Evolutionary conservation across 2,888 invertebrate genomes (phyloP).

Genomic region (Hydropsyche betteni): DNA sequence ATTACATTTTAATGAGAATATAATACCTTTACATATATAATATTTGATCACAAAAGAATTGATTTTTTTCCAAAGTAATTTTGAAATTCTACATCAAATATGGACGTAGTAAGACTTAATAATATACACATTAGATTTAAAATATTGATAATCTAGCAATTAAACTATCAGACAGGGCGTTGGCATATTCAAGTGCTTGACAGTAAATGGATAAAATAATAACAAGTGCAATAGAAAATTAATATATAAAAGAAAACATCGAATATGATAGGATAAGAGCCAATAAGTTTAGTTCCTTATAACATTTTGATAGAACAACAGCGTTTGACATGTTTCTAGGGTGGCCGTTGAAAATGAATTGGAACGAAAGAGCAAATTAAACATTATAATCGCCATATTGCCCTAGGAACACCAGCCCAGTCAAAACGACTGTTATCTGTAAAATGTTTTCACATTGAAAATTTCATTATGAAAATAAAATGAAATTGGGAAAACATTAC

Average conservation of each 20-base stretch:
- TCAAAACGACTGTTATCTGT: conserved; percentile 44
- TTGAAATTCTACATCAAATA: conserved; percentile 27
- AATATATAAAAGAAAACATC: not conserved
- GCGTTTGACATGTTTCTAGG: conserved; percentile 46
- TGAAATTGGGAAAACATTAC: too few species aligned
- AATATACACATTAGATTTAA: conserved; percentile 32
- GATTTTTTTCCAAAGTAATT: conserved; percentile 33
- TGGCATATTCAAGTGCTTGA: not conserved
- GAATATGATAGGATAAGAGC: not conserved
- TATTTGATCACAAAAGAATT: conserved; percentile 35
- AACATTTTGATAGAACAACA: conserved; percentile 36
- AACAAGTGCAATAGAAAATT: not conserved
- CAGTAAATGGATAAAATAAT: too few species aligned
- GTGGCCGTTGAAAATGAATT: not conserved
- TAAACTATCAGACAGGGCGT: conserved; percentile 8
- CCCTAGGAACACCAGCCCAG: conserved; percentile 50
- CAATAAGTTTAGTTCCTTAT: not conserved
- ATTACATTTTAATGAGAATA: conserved; percentile 41
- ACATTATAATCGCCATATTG: not conserved
- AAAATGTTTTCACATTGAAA: conserved; percentile 24
- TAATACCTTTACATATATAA: conserved; percentile 30
- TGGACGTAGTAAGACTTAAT: conserved; percentile 22
- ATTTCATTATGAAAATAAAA: not conserved
- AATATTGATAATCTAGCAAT: conserved; percentile 25
- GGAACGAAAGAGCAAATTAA: not conserved